phyloP scores from a whole-genome alignment of 2,888 invertebrate species.

The Phengaris alcon region DNA sequence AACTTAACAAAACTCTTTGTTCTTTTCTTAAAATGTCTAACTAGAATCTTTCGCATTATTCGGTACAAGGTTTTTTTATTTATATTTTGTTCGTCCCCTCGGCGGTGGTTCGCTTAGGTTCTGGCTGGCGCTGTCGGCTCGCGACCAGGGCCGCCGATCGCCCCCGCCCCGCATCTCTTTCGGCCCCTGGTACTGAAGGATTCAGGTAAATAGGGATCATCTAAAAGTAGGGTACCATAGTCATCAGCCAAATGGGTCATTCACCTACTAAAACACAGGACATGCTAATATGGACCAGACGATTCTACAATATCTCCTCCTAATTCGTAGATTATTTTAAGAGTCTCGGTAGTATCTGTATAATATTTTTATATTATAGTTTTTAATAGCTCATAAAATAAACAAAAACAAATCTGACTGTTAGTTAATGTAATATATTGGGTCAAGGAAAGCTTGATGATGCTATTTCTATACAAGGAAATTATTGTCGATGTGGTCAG shows the following conservation, averaged over 20 bases:
- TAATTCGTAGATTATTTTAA: too few relatives aligned
- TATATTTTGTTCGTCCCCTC: conserved; percentile 44
- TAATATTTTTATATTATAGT: not conserved
- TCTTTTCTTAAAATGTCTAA: not conserved
- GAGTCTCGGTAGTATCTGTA: not conserved
- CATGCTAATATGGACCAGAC: too few relatives aligned
- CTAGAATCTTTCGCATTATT: not conserved
- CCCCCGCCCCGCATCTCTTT: conserved; percentile 75
- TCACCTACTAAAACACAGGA: too few relatives aligned
- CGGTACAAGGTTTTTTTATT: conserved; percentile 33
- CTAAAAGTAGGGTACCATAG: not conserved
- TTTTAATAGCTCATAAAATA: not conserved
- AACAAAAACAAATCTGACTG: too few relatives aligned
- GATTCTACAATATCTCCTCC: too few relatives aligned
- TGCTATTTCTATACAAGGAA: too few relatives aligned
- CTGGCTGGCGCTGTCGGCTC: conserved; percentile 64
- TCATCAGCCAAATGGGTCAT: too few relatives aligned
- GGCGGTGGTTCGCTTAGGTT: conserved; percentile 55
- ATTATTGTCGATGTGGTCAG: too few relatives aligned
- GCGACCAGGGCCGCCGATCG: conserved; percentile 57
- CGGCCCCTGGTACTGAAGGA: conserved; percentile 74
- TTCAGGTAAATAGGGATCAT: conserved; percentile 32
- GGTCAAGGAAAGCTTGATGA: too few relatives aligned
- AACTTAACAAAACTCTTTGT: not conserved
- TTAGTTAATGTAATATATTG: too few relatives aligned